phyloP scores from a whole-genome alignment of 2,888 invertebrate species.

The Eilema depressum region DNA sequence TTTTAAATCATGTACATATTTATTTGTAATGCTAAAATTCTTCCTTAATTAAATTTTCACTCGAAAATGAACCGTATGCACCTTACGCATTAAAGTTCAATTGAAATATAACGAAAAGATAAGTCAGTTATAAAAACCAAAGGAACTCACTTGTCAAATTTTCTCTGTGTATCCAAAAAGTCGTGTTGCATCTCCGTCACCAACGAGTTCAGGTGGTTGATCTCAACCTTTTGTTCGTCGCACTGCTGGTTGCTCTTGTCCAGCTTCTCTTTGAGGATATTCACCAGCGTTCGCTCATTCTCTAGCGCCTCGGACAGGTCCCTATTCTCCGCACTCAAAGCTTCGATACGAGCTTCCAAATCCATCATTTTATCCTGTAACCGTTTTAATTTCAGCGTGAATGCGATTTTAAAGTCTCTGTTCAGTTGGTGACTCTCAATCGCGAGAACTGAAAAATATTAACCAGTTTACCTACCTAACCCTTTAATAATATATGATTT shows the following conservation, averaged over 20 bases:
- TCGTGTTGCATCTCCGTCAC: conserved; percentile 81
- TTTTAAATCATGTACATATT: no score
- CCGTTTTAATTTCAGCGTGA: conserved; percentile 13
- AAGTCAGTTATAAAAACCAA: not conserved
- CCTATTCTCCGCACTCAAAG: conserved; percentile 80
- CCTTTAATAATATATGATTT: not conserved
- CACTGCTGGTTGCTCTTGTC: conserved; percentile 81
- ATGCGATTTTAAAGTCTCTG: not conserved
- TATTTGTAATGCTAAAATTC: no score
- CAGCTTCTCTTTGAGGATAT: conserved; percentile 80
- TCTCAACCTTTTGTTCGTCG: conserved; percentile 84
- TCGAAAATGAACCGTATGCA: not conserved
- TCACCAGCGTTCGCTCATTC: conserved; percentile 84
- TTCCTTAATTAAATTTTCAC: not conserved
- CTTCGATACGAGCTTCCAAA: conserved; percentile 78
- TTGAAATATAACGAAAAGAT: not conserved
- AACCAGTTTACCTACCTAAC: not conserved
- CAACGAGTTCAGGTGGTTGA: conserved; percentile 74
- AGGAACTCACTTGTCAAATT: conserved; percentile 76
- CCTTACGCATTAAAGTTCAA: not conserved
- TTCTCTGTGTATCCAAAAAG: conserved; percentile 74
- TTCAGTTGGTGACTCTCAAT: not conserved
- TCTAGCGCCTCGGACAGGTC: conserved; percentile 83
- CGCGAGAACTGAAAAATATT: not conserved
- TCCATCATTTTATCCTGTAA: conserved; percentile 78